Base-by-base conservation (phyloP, 2,888 invertebrate species). In the Eupithecia exiguata region DNA sequence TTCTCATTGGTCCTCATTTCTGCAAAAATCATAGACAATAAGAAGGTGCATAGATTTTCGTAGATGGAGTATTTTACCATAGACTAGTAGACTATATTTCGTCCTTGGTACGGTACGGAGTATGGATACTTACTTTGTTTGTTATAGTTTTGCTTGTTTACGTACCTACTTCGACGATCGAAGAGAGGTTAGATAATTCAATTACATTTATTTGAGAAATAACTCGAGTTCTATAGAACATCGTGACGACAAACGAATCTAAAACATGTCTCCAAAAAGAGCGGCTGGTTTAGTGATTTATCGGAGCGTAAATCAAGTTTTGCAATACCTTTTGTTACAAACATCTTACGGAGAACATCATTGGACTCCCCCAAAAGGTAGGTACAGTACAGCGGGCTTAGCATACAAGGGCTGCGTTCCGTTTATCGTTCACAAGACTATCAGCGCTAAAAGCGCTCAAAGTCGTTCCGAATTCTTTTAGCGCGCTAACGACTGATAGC, bases 281-380 rank as follows among this genome's bases (percentile, higher is more conserved):
- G 98, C 98, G 53, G 98, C 98, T 14, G 99, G 99, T 58, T 96
- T 98, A 80, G 96, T 99, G 1, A 96, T 99, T 83, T 98, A 97
- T 90, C 95, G 97, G 65, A 93, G 95, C 76, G 78, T 96, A 0
- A 94, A 95, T 80, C 92, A 95, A 78, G 90, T 94, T 77, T 95
- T 97, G 75, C 96, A 98, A 87, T 99, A 97, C 92, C 94, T 99
- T 38, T 86, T 98, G 77, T 90, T 99, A 81, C 97, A 98, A 94
- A 96, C 98, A 18, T 98, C 98, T 0, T 98, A 99, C 87, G 97
- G 97, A 0, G 92, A 96, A 81, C 96, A 96, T 88, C 99, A 99
- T 86, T 99, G 99, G 99, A 98, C 98, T 62, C 97, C 99, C 1
- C 99, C 99, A 40, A 99, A 99, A 96, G 99, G 98, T 95, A 63